Percentiles rank a stretch among this genome's conserved stretches.
These are phyloP conservation scores for Steinernema hermaphroditum DNA, from an alignment of 2,888 invertebrate species.

Conservation along the genomic window DNA sequence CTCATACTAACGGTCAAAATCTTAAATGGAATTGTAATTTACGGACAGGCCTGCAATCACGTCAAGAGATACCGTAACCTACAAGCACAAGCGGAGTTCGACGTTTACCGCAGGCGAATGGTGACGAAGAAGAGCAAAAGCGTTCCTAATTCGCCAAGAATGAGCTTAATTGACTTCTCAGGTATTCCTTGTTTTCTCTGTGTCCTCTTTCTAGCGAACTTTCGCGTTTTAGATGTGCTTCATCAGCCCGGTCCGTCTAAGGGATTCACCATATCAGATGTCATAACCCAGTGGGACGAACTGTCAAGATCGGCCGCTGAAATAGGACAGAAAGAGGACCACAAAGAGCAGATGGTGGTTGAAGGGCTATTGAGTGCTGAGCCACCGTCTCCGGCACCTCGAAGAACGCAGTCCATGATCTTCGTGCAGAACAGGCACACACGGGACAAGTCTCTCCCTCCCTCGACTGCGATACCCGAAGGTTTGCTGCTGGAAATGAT, in stretches of 20 bases:
- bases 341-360: neutral
- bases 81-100: conserved; percentile 55
- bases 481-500: neutral
- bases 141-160: conserved; percentile 66
- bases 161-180: conserved; percentile 66
- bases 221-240: conserved; percentile 44
- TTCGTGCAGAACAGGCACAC: conserved; percentile 37
- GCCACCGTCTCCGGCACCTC: conserved; percentile 35
- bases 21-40: conserved; percentile 82
- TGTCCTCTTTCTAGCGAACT: neutral
- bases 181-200: conserved; percentile 34
- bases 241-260: conserved; percentile 45
- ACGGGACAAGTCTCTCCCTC: conserved; percentile 42
- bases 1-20: conserved; percentile 41
- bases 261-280: conserved; percentile 55
- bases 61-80: conserved; percentile 73
- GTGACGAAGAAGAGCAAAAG: conserved; percentile 63
- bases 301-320: conserved; percentile 24
- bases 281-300: conserved; percentile 52
- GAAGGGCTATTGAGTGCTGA: neutral
- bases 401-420: conserved; percentile 46
- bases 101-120: conserved; percentile 54
- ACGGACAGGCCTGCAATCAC: conserved; percentile 86
- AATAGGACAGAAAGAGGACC: neutral
- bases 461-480: conserved; percentile 41